Evolutionary conservation across 2,797 vertebrate species (phyloP), one percentile per base, ranked within the genome.

Genomic region (Oceanodroma leucorhoa): DNA sequence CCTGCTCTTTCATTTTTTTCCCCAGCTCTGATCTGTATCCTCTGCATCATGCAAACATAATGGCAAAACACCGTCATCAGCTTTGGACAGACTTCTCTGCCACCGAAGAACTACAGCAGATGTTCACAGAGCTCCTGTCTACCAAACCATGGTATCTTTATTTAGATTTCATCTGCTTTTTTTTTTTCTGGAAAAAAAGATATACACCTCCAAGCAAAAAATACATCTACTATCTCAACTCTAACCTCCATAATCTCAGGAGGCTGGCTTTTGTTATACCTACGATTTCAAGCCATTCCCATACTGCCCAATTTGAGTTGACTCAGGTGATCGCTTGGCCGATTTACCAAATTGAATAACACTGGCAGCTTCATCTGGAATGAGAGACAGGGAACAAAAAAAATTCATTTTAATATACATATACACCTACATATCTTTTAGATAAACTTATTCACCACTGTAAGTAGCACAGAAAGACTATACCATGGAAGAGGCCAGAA

Each of bases 241-340:
- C 64, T 60, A 41, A 71, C 41, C 89, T 64, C 69, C 50, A 8
- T 29, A 55, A 5, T 10, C 45, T 86, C 41, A 81, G 83, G 58
- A 58, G 60, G 58, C 19, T 82, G 87, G 87, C 69, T 90, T 83
- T 86, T 64, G 70, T 91, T 90, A 96, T 96, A 98, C 98, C 89
- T 99, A 99, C 99, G 99, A 99, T 98, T 99, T 99, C 88, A 99
- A 98, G 82, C 99, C 99, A 34, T 99, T 99, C 95, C 99, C 99
- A 89, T 99, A 99, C 95, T 99, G 99, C 91, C 99, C 99, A 14
- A 99, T 99, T 90, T 99, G 99, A 69, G 99, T 99, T 14, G 99
- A 99, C 95, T 99, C 99, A 1, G 99, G 98, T 10, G 99, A 99
- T 29, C 99, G 98, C 96, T 99, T 99, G 97, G 98, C 99, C 46